Percentiles rank a stretch among this genome's conserved stretches.
phyloP scores from a whole-genome alignment of 2,797 vertebrate genomes.

The Sebastolobus alascanus region DNA sequence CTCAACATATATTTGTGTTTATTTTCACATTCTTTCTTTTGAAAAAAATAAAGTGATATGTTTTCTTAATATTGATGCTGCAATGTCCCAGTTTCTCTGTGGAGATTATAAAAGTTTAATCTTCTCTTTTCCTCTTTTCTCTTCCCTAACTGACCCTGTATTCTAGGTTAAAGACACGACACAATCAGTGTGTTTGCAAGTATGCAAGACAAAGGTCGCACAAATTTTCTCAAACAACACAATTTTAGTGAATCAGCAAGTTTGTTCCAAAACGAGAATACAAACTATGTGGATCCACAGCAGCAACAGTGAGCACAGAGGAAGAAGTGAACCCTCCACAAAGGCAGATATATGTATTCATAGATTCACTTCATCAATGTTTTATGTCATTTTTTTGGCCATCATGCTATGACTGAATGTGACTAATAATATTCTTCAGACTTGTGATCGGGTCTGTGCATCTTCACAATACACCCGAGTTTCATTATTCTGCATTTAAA shows the following conservation, averaged over 20 bases:
- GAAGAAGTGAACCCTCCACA: conserved; percentile 15
- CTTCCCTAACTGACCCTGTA: background rate
- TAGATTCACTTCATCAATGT: conserved; percentile 66
- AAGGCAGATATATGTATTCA: conserved; percentile 63
- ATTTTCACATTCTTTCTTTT: background rate
- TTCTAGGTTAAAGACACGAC: conserved; percentile 1
- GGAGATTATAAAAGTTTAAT: conserved; percentile 38
- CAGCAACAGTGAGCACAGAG: conserved; percentile 22
- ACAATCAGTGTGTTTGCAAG: background rate
- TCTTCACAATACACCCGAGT: conserved; percentile 58
- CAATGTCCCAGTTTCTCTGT: conserved; percentile 40
- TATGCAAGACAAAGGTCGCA: background rate
- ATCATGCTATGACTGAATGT: conserved; percentile 42
- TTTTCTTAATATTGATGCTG: conserved; percentile 24
- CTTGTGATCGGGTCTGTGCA: conserved; percentile 48
- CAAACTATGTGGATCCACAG: background rate
- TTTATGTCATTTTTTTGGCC: conserved; percentile 58
- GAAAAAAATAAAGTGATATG: background rate
- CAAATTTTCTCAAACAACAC: background rate
- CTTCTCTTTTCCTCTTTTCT: conserved; percentile 13
- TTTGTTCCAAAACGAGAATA: conserved; percentile 15
- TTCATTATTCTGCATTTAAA: conserved; percentile 73
- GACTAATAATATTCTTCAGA: conserved; percentile 57
- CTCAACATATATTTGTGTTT: conserved; percentile 13
- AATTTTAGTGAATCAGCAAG: background rate